Evolutionary conservation across 1,140 invertebrate genomes (phyloP).

Genomic region (Leptinotarsa defecta): DNA sequence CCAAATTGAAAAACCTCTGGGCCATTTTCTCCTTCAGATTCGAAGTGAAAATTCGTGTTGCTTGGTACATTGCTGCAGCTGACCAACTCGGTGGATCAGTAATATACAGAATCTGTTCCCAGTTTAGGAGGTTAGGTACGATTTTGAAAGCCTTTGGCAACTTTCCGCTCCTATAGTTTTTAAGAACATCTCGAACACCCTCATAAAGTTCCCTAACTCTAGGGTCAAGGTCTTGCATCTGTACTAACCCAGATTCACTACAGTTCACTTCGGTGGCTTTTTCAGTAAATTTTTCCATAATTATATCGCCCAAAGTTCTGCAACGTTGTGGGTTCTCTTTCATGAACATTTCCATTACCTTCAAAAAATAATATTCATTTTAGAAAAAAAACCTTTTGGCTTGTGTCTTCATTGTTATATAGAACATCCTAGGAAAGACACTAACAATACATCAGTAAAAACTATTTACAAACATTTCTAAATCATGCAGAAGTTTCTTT

Average conservation of each 20-base stretch:
- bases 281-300: slow-evolving; percentile 90
- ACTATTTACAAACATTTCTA: no score
- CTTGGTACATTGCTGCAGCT: slow-evolving; percentile 95
- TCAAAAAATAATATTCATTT: no score
- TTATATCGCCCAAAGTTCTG: slow-evolving; percentile 84
- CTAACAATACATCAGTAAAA: no score
- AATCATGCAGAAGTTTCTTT: no score
- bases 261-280: slow-evolving; percentile 91
- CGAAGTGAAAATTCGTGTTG: slow-evolving; percentile 93
- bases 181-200: slow-evolving; percentile 83
- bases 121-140: slow-evolving; percentile 89
- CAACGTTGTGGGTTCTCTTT: slow-evolving; percentile 66
- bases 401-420: no score
- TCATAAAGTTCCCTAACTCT: slow-evolving; percentile 81
- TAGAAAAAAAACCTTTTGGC: no score
- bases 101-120: slow-evolving; percentile 94
- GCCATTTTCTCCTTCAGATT: slow-evolving; percentile 96
- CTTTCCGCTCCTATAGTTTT: slow-evolving; percentile 92
- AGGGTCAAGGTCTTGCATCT: slow-evolving; percentile 81
- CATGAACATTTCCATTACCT: slow-evolving; percentile 78
- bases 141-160: slow-evolving; percentile 98
- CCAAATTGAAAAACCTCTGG: slow-evolving; percentile 93
- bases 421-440: no score
- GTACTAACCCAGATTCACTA: slow-evolving; percentile 72
- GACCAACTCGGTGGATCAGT: slow-evolving; percentile 83